Percentiles rank a stretch among this genome's conserved stretches.
phyloP scores from a whole-genome alignment of 2,113 vertebrate genomes.

The Cettia cetti region DNA sequence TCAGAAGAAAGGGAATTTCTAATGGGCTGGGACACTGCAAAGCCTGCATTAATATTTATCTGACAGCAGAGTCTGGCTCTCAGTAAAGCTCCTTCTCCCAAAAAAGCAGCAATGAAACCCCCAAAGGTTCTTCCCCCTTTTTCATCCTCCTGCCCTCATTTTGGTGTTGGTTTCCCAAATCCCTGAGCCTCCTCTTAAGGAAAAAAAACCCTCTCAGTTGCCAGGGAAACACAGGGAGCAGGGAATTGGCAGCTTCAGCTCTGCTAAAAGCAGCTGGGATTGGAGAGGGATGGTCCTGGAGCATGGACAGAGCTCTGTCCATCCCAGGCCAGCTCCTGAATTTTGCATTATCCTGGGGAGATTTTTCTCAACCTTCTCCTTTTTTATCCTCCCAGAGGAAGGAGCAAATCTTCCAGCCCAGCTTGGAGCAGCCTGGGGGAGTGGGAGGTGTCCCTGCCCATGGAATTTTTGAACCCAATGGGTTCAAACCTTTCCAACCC shows the following conservation, averaged over 20 bases:
- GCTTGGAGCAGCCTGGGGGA: background rate
- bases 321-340: background rate
- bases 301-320: background rate
- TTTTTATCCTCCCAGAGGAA: background rate
- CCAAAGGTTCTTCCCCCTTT: background rate
- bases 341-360: background rate
- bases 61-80: background rate
- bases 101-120: background rate
- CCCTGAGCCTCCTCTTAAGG: background rate
- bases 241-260: background rate
- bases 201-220: background rate
- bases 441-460: background rate
- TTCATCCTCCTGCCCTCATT: conserved; percentile 41
- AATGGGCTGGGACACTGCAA: background rate
- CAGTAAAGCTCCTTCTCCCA: background rate
- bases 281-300: background rate
- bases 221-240: background rate
- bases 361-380: no score
- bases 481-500: background rate
- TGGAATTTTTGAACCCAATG: no score
- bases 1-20: conserved; percentile 15
- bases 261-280: background rate
- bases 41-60: conserved; percentile 7
- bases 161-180: background rate
- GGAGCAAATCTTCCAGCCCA: background rate